Base-by-base conservation (phyloP, 2,888 invertebrate genomes). In the Lasioglossum villosulum region DNA sequence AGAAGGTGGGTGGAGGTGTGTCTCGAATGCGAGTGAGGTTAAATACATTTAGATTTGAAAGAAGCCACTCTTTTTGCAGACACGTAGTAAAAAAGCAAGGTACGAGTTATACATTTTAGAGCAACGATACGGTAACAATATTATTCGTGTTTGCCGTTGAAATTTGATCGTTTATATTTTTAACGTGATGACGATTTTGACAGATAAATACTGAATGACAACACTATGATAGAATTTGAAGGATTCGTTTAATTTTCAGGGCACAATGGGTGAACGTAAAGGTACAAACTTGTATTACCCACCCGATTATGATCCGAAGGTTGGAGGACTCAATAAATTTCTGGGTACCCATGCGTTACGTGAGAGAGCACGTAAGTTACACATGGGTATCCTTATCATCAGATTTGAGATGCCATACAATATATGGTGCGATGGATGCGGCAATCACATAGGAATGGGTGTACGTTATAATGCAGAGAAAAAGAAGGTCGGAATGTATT, bases 321-420 rank as follows among this genome's bases (percentile, higher is more conserved):
- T 98, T 92, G 99, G 99, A 90, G 99, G 99, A 8, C 96, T 99
- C 52, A 99, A 99, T 94, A 98, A 98, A 95, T 99, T 99, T 95
- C 96, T 97, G 93, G 98, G 98, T 4, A 98, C 98, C 23, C 99
- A 99, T 96, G 99, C 99, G 0, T 95, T 99, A 63, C 96, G 99
- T 48, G 99, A 99, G 95, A 96, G 99, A 87, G 99, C 99, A 37
- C 96, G 98, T n/a, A 99, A 99, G 95, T 96, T 99, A 4, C 98
- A 98, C 93, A 96, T 98, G 96, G 99, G 99, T 19, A 99, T 99
- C 91, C 97, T 99, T 39, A 98, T 99, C 88, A 99, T 99, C 89
- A 97, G 99, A 73, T 99, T 99, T 96, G 99, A 99, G 96, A 99
- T 99, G 99, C 99, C 99, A 0, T 99, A 99, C 94, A 99, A 99